Percentiles rank a stretch among this genome's conserved stretches.
Evolutionary conservation across 64 coral and sea anemone species (phyloP).

Genomic region (Porites lutea): DNA sequence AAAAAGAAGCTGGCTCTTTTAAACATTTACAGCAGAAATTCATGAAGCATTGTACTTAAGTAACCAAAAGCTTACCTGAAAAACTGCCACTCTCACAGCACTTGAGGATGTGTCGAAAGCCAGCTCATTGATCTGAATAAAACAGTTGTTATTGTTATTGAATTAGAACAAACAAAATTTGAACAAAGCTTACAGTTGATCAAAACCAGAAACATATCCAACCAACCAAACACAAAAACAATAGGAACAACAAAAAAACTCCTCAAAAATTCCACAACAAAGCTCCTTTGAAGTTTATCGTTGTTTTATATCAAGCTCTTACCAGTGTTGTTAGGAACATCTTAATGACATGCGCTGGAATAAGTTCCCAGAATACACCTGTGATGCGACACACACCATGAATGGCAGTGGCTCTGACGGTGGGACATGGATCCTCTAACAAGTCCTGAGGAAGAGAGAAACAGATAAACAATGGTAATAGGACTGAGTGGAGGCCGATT

Average conservation of each 20-base stretch:
- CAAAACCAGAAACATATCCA: neutral
- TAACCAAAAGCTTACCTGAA: slow-evolving; percentile 71
- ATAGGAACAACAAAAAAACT: too few relatives aligned
- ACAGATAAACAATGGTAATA: neutral
- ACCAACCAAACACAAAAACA: too few relatives aligned
- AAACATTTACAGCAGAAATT: neutral
- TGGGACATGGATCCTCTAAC: slow-evolving; percentile 83
- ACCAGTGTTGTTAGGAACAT: slow-evolving; percentile 87
- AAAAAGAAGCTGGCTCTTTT: neutral
- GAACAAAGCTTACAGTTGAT: neutral
- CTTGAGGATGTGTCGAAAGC: slow-evolving; percentile 94
- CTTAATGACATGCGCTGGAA: slow-evolving; percentile 87
- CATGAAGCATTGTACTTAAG: neutral
- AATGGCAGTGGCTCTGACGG: slow-evolving; percentile 87
- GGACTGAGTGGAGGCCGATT: too few relatives aligned
- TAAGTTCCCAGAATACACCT: slow-evolving; percentile 95
- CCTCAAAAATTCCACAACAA: too few relatives aligned
- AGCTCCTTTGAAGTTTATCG: too few relatives aligned
- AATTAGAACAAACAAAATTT: neutral
- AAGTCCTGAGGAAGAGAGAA: slow-evolving; percentile 57
- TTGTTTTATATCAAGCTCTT: neutral
- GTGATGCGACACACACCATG: slow-evolving; percentile 94
- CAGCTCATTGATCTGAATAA: slow-evolving; percentile 62
- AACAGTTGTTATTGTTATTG: too few relatives aligned
- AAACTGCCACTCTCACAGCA: slow-evolving; percentile 92